Evolutionary conservation across 2,113 vertebrate species (phyloP), one percentile per base, ranked within the genome.

Genomic region (Pongo pygmaeus): DNA sequence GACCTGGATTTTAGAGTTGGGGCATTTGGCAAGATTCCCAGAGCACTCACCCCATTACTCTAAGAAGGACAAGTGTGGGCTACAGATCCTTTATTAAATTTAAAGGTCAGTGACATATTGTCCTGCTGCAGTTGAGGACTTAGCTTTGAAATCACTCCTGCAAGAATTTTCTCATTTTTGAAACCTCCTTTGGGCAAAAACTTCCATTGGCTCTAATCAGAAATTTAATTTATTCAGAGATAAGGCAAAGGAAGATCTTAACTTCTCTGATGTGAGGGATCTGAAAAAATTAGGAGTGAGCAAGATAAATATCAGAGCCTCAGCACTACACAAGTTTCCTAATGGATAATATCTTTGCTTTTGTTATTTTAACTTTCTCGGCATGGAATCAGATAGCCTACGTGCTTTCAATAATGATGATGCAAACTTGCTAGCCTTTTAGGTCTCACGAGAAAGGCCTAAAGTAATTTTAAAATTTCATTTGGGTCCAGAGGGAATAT

Each of bases 291-390:
- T 97, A 98, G 69, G 83, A 97, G 74, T 72, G 89, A 97, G 91
- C 83, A 95, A 97, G 98, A 97, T 98, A 97, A 97, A 98, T 96
- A 98, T 98, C 98, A 98, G 91, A 97, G 77, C 27, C 14, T 97
- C 94, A 97, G 94, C 96, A 96, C 89, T 95, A 84, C 55, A 97
- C 96, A 93, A 70, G 96, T 97, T 97, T 97, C 94, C 96, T 97
- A 97, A 94, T 94, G 93, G 97, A 98, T 97, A 96, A 93, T 84
- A 97, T 98, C 97, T 98, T 96, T 95, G 97, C 89, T 97, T 98
- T 98, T 97, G 97, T 97, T 97, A 98, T 98, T 98, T 98, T 97
- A 98, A 97, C 97, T 97, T 97, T 97, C 97, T 97, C 86, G 95
- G 89, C 93, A 92, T 96, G 94, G 59, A 97, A 85, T 93, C 96